Evolutionary conservation across 1,140 invertebrate species (phyloP).

Genomic region (Drosophila truncata): DNA sequence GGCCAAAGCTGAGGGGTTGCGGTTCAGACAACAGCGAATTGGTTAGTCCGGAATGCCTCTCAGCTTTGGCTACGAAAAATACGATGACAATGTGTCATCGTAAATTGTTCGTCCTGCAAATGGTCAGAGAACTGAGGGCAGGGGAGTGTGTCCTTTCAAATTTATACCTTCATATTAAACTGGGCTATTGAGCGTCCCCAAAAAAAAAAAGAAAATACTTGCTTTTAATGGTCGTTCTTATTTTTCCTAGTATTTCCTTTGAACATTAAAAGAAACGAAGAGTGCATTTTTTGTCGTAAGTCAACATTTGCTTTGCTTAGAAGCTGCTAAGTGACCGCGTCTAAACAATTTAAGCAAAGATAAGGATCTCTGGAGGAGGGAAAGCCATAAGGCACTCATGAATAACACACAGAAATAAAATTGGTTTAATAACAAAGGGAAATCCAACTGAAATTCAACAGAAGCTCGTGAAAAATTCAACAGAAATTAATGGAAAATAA

Average conservation of each 20-base stretch:
- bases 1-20: slow-evolving; percentile 9
- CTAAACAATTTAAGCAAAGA: slow-evolving; percentile 13
- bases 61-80: slow-evolving; percentile 31
- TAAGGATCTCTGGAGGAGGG: not conserved
- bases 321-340: slow-evolving; percentile 39
- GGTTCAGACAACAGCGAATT: slow-evolving; percentile 52
- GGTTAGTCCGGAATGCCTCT: slow-evolving; percentile 44
- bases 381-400: slow-evolving; percentile 6
- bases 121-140: not conserved
- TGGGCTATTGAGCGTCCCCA: slow-evolving; percentile 19
- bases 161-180: slow-evolving; percentile 74
- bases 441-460: not conserved
- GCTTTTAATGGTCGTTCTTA: slow-evolving; percentile 5
- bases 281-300: not conserved
- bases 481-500: not conserved
- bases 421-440: slow-evolving; percentile 37
- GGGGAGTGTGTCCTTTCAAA: slow-evolving; percentile 33
- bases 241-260: not conserved
- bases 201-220: not conserved
- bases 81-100: slow-evolving; percentile 67
- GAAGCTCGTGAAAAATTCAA: too few relatives aligned
- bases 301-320: slow-evolving; percentile 46
- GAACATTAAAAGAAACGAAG: not conserved
- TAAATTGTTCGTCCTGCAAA: slow-evolving; percentile 61
- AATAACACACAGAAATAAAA: slow-evolving; percentile 37